phyloP scores from a whole-genome alignment of 2,797 vertebrate genomes.

The Lutjanus argentimaculatus region DNA sequence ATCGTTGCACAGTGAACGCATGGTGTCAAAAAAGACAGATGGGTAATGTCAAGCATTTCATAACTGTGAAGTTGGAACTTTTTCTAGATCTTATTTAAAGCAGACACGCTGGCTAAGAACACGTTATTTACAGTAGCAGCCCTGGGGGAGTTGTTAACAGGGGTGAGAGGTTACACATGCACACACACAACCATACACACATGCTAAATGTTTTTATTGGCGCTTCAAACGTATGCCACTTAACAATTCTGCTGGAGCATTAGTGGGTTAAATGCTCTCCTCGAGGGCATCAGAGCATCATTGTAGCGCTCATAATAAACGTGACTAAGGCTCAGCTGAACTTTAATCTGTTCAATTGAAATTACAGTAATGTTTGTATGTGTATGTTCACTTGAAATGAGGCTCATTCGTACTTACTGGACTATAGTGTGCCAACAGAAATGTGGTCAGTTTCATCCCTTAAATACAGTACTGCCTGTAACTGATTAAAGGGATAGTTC shows the following conservation, averaged over 20 bases:
- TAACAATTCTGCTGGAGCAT: slow-evolving; percentile 32
- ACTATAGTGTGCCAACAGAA: too few species aligned
- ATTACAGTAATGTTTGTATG: too few species aligned
- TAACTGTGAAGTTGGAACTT: slow-evolving; percentile 49
- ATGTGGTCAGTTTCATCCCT: too few species aligned
- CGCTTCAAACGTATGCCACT: slow-evolving; percentile 16
- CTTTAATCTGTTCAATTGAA: background rate
- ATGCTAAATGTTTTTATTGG: slow-evolving; percentile 11
- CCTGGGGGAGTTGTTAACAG: background rate
- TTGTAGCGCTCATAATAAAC: background rate
- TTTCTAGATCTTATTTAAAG: slow-evolving; percentile 46
- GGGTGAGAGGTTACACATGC: background rate
- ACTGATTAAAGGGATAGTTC: too few species aligned
- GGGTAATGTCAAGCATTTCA: slow-evolving; percentile 64
- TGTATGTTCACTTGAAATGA: too few species aligned
- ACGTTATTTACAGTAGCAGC: slow-evolving; percentile 49
- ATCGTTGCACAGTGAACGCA: slow-evolving; percentile 38
- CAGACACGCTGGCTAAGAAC: slow-evolving; percentile 18
- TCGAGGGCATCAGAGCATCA: slow-evolving; percentile 20
- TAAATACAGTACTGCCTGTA: too few species aligned
- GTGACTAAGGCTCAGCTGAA: background rate
- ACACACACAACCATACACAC: slow-evolving; percentile 10
- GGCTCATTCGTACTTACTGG: too few species aligned
- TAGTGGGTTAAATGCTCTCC: slow-evolving; percentile 37
- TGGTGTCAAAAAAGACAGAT: slow-evolving; percentile 72